Evolutionary conservation across 2,888 invertebrate species (phyloP), one percentile per base, ranked within the genome.

Genomic region (Lasioglossum zephyrum): DNA sequence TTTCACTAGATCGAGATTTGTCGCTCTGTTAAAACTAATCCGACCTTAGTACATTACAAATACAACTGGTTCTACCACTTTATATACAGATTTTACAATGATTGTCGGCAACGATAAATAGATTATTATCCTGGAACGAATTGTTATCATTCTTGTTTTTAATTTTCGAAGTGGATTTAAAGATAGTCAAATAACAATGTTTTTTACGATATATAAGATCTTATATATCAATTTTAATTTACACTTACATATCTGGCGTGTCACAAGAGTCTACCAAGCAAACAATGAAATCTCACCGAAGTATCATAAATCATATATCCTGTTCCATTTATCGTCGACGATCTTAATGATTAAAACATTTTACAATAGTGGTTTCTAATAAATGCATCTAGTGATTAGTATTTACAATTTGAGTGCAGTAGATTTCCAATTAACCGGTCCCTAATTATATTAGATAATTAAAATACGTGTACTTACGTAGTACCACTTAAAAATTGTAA

Each of bases 71-170:
- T 76, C 39, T 41, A 26, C 57, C 44, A 70, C 8, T 49, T 26
- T 85, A 85, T 85, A 39, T 85, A 85, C 85, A 85, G 53, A 60
- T 31, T 72, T 79, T 75, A 79, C 80, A 73, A 79, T 69, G 36
- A 79, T 73, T 76, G 22, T 76, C 31, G 60, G 31, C 70, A 85
- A 66, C 73, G 31, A 79, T 36, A 26, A 79, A n/a, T 44, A 63
- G 16, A 60, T 60, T 72, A 9, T 60, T 18, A 16, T 41, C 49
- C 63, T 77, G 70, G 8, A 36, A 16, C 63, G 16, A 60, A 60
- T 60, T 60, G 6, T 16, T 31, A 16, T 31, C 16, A 63, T 31
- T 26, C 26, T 26, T 16, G 31, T 6, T 16, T n/a, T 16, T n/a
- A 16, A 31, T 63, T 16, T 57, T n/a, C n/a, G 18, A 53, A 49